Evolutionary conservation across 2,113 vertebrate genomes (phyloP).

Genomic region (Herpailurus yagouaroundi): DNA sequence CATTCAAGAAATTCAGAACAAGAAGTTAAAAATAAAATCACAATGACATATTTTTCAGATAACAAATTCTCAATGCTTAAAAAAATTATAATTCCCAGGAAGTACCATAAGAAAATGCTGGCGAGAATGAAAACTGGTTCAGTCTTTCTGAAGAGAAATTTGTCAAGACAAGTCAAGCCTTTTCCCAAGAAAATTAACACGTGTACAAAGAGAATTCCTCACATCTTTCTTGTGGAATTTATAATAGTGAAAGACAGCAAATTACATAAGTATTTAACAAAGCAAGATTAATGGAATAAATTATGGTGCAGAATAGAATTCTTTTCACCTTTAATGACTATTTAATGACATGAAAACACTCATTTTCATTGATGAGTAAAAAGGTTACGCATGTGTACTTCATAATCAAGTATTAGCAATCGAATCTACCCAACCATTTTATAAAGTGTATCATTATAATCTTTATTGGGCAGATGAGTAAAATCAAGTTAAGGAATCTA

Average conservation of each 20-base stretch:
- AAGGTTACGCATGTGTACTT: neutral
- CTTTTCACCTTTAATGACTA: constrained; percentile 1
- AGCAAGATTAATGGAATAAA: constrained; percentile 24
- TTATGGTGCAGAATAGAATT: neutral
- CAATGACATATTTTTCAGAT: neutral
- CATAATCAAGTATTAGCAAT: constrained; percentile 21
- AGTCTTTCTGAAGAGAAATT: constrained; percentile 10
- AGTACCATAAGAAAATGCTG: neutral
- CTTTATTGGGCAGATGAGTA: constrained; percentile 10
- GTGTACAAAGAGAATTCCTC: neutral
- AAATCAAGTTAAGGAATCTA: neutral
- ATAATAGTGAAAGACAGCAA: neutral
- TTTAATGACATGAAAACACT: neutral
- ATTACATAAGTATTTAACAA: neutral
- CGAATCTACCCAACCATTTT: constrained; percentile 38
- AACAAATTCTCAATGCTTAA: neutral
- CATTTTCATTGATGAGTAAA: constrained; percentile 41
- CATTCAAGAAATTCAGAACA: constrained; percentile 29
- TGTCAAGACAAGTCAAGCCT: neutral
- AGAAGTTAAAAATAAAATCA: constrained; percentile 45
- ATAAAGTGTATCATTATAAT: neutral
- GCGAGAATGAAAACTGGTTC: neutral
- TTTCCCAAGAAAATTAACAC: neutral
- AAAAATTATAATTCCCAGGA: neutral
- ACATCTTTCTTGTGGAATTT: neutral